Percentiles rank a stretch among this genome's conserved stretches.
Evolutionary conservation across 2,113 vertebrate species (phyloP).

Genomic region (Coreoperca whiteheadi): DNA sequence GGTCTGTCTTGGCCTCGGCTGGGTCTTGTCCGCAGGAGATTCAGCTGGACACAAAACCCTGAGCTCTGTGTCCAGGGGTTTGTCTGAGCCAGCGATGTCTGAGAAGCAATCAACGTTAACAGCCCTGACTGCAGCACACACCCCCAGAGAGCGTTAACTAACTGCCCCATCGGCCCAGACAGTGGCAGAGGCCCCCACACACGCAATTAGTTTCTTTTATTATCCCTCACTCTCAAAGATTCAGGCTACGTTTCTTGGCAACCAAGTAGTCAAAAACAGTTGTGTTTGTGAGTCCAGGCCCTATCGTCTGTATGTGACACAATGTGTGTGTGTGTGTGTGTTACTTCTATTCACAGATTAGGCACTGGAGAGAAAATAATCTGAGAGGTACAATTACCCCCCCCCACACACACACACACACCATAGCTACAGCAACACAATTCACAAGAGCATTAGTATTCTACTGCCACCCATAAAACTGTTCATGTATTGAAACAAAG

Average conservation of each 20-base stretch:
- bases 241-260: conserved; percentile 82
- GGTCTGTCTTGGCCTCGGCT: background rate
- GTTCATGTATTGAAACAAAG: conserved; percentile 16
- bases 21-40: conserved; percentile 13
- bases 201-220: conserved; percentile 73
- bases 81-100: conserved; percentile 34
- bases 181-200: conserved; percentile 49
- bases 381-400: conserved; percentile 53
- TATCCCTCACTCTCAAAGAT: conserved; percentile 77
- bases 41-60: conserved; percentile 23
- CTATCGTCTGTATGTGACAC: conserved; percentile 43
- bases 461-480: conserved; percentile 48
- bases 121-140: conserved; percentile 43
- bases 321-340: conserved; percentile 48
- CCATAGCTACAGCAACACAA: conserved; percentile 33
- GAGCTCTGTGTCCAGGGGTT: conserved; percentile 55
- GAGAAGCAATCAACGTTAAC: conserved; percentile 54
- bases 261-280: conserved; percentile 75
- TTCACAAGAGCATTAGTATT: conserved; percentile 37
- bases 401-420: conserved; percentile 19
- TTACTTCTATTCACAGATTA: conserved; percentile 74
- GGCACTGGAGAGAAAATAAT: conserved; percentile 67
- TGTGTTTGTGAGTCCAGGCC: conserved; percentile 70
- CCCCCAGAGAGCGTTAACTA: conserved; percentile 66
- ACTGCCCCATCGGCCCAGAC: conserved; percentile 62